A percentile compares a stretch with the other conserved stretches of the same genome.
These are phyloP conservation scores for Cryptomyrus ogoouensis DNA, from an alignment of 2,113 vertebrate species.

Conservation along the genomic window DNA sequence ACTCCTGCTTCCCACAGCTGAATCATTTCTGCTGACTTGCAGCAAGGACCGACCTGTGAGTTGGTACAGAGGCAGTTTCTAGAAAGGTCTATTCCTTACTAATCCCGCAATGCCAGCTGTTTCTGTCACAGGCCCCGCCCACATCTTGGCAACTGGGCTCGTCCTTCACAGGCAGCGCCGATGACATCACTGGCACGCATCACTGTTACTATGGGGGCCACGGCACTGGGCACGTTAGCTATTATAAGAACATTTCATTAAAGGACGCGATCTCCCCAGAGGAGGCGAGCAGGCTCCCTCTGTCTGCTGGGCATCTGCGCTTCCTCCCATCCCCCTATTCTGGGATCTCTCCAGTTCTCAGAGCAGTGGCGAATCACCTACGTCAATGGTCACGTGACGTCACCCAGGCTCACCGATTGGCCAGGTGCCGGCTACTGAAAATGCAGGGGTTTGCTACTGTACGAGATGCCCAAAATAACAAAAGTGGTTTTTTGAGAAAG, in stretches of 20 bases:
- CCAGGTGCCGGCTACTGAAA: neutral
- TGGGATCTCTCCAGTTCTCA: neutral
- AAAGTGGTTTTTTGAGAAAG: neutral
- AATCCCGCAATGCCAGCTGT: neutral
- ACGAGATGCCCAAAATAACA: neutral
- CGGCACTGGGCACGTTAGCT: neutral
- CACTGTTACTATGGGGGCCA: neutral
- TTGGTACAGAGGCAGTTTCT: neutral
- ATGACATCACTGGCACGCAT: neutral
- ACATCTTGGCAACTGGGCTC: neutral
- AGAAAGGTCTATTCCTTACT: neutral
- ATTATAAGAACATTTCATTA: constrained; percentile 1
- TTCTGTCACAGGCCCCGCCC: neutral
- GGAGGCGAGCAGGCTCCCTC: neutral
- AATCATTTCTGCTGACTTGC: neutral
- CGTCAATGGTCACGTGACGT: neutral
- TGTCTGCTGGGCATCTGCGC: constrained; percentile 9
- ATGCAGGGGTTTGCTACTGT: neutral
- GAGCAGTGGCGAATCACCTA: neutral
- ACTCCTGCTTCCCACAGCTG: neutral
- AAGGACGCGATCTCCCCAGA: neutral
- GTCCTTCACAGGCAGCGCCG: neutral
- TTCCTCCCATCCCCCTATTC: neutral
- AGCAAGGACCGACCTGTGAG: neutral
- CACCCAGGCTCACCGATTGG: neutral